Evolutionary conservation across 2,888 invertebrate species (phyloP), one percentile per base, ranked within the genome.

Genomic region (Spatulosminthurus flaviceps): DNA sequence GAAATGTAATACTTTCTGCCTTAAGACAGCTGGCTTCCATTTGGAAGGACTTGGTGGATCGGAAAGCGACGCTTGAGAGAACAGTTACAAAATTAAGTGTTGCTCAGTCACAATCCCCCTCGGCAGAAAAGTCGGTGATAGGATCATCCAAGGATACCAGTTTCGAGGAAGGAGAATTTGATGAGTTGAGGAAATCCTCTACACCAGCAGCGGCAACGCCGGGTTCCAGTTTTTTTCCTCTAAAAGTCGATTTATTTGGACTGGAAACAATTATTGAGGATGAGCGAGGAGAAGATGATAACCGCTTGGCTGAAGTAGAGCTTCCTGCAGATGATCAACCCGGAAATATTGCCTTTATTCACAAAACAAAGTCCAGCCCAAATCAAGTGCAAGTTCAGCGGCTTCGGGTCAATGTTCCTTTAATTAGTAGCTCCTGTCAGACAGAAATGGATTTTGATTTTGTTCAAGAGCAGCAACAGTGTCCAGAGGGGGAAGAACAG

Each of bases 61-160:
- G 88, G 82, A 87, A 87, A 79, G 88, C 88, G 21, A 86, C 87
- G 79, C 82, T 87, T 81, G 89, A 88, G 84, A 87, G 87, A 82
- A 87, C 87, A 80, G 83, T 88, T 0, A 86, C 86, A 0, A 88
- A 88, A 75, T 78, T 87, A 11, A 86, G 86, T 66, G 78, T 82
- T 43, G 78, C 75, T 76, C 76, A 80, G 60, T 60, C 74, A 75
- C 81, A 83, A 42, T 74, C 60, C 61, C 61, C 64, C 64, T 71
- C 70, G 74, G 78, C 80, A 69, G 67, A 79, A 70, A 70, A 77
- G 77, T 75, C 79, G 69, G 77, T 9, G 9, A n/a, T 51, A 51
- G 60, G 51, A 66, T 21, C 28, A 34, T n/a, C 42, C 21, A 2
- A 24, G 34, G 16, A 22, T 19, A n/a, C 34, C 22, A 19, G 69